Conservation (phyloP, 2,888 invertebrate genomes). For the Eurois occulta region DNA sequence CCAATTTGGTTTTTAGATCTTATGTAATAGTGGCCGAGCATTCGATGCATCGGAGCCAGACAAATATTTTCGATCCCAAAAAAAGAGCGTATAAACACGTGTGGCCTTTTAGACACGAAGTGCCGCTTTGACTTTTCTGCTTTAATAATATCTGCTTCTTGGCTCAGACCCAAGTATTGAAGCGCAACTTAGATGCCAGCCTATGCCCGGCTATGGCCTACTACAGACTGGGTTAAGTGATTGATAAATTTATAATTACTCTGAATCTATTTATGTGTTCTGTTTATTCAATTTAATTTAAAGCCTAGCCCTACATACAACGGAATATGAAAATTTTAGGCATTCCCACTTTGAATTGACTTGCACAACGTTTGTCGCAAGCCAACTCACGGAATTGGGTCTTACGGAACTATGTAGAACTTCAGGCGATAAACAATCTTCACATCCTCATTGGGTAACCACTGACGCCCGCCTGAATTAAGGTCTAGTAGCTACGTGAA, state of each 20-base stretch:
- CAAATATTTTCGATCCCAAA: conserved; percentile 26
- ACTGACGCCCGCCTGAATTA: conserved; percentile 28
- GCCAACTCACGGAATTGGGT: conserved; percentile 5
- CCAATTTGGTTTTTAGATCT: neutral
- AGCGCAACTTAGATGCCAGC: neutral
- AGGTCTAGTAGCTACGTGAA: conserved; percentile 9
- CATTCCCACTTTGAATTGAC: conserved; percentile 12
- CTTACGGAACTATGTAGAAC: conserved; percentile 4
- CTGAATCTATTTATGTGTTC: neutral
- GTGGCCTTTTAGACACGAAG: conserved; percentile 23
- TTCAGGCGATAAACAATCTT: conserved; percentile 26
- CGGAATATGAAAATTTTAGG: neutral
- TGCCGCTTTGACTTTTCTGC: conserved; percentile 22
- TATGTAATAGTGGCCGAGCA: conserved; percentile 1
- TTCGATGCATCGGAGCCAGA: conserved; percentile 16
- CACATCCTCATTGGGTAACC: conserved; percentile 6
- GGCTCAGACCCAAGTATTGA: conserved; percentile 15
- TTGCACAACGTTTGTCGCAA: neutral
- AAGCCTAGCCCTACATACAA: neutral
- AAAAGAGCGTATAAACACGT: conserved; percentile 30
- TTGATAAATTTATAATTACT: conserved; percentile 3
- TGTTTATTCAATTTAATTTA: neutral
- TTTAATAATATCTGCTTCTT: conserved; percentile 44
- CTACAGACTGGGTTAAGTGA: conserved; percentile 6
- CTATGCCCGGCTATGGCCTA: neutral